A percentile compares a stretch with the other conserved stretches of the same genome.
phyloP scores from a whole-genome alignment of 1,140 invertebrate species.

The Drosophila malerkotliana region DNA sequence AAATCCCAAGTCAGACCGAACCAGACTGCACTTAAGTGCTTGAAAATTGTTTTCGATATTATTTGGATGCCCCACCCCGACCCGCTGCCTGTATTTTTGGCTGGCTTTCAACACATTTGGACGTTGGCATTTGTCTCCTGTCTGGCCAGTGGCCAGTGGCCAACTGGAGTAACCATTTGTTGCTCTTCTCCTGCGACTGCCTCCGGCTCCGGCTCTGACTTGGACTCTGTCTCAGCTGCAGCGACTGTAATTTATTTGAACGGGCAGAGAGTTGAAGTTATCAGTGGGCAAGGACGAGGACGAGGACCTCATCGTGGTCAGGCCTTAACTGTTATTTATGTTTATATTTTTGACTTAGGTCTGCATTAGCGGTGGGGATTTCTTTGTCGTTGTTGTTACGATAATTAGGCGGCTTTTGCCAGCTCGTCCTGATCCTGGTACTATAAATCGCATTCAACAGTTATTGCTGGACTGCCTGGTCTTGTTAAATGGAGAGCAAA shows the following conservation, averaged over 20 bases:
- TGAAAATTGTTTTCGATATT: slow-evolving; percentile 83
- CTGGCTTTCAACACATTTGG: slow-evolving; percentile 78
- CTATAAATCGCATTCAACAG: slow-evolving; percentile 60
- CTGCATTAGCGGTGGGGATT: slow-evolving; percentile 64
- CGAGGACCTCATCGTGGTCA: slow-evolving; percentile 5
- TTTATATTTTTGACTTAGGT: slow-evolving; percentile 77
- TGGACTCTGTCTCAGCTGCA: slow-evolving; percentile 63
- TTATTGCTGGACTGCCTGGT: slow-evolving; percentile 41
- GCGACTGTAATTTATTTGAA: slow-evolving; percentile 77
- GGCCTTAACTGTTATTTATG: slow-evolving; percentile 76
- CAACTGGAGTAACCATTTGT: slow-evolving; percentile 71
- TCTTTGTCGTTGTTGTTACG: slow-evolving; percentile 52
- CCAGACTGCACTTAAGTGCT: slow-evolving; percentile 83
- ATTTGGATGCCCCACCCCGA: slow-evolving; percentile 46
- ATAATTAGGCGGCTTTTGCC: slow-evolving; percentile 74
- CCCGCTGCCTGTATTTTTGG: slow-evolving; percentile 29
- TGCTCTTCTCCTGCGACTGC: slow-evolving; percentile 45
- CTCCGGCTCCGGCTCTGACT: slow-evolving; percentile 1
- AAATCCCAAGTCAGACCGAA: slow-evolving; percentile 54
- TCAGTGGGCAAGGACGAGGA: background rate
- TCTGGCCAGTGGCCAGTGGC: slow-evolving; percentile 61
- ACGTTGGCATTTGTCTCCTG: slow-evolving; percentile 77
- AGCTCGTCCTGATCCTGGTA: slow-evolving; percentile 9
- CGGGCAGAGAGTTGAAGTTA: slow-evolving; percentile 33
- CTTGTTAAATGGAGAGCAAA: slow-evolving; percentile 16